Conservation (phyloP, 2,113 vertebrate genomes). For the Anoura caudifer region DNA sequence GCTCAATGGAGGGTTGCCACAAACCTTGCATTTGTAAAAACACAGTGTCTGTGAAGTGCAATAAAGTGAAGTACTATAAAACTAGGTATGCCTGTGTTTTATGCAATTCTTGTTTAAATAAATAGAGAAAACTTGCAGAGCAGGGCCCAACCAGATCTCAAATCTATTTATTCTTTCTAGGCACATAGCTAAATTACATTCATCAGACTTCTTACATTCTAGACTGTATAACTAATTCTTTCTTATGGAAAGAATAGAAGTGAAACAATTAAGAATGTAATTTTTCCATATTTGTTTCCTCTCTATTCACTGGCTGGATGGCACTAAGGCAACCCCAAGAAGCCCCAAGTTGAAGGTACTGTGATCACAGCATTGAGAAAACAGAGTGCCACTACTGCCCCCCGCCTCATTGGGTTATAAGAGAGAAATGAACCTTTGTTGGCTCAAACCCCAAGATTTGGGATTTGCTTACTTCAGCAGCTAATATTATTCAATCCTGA, state of each 20-base stretch:
- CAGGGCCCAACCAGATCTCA: neutral
- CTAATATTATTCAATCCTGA: neutral
- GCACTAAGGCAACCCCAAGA: neutral
- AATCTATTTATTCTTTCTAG: slow-evolving; percentile 20
- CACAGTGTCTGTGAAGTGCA: neutral
- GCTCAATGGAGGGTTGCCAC: too few relatives aligned
- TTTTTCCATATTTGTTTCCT: neutral
- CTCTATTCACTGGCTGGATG: neutral
- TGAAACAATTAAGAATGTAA: neutral
- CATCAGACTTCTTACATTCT: neutral
- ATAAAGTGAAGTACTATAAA: neutral
- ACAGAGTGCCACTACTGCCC: neutral
- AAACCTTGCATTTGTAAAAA: neutral
- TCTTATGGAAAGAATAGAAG: neutral
- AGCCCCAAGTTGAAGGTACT: neutral
- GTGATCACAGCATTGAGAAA: neutral
- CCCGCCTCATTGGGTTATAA: neutral
- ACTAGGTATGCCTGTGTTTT: slow-evolving; percentile 12
- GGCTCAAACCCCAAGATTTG: neutral
- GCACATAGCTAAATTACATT: slow-evolving; percentile 20
- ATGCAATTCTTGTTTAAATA: slow-evolving; percentile 66
- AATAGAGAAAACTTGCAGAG: slow-evolving; percentile 23
- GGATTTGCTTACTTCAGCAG: neutral
- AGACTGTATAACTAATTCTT: neutral
- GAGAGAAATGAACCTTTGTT: neutral